Conservation (phyloP, 2,888 invertebrate genomes). For the Drosophila ustulata region DNA sequence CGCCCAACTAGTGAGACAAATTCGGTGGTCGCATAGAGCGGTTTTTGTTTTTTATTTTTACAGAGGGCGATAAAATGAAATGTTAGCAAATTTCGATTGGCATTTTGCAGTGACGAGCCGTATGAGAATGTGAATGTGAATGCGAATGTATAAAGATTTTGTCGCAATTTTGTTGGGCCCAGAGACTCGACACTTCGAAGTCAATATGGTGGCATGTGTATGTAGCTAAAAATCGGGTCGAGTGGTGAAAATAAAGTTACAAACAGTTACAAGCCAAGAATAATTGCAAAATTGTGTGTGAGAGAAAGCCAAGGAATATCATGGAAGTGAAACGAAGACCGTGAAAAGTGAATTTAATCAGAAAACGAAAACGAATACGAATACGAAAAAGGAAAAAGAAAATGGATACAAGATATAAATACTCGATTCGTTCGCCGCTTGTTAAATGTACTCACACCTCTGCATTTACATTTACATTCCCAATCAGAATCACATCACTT, state of each 20-base stretch:
- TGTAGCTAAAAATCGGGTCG: constrained; percentile 67
- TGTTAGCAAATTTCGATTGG: neutral
- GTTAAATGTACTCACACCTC: neutral
- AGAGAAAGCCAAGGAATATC: constrained; percentile 15
- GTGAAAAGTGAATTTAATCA: constrained; percentile 22
- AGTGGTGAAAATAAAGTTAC: constrained; percentile 72
- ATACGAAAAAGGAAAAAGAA: neutral
- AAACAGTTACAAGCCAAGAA: constrained; percentile 48
- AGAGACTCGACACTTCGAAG: constrained; percentile 59
- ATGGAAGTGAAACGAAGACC: constrained; percentile 39
- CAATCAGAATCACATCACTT: constrained; percentile 23
- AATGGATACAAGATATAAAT: constrained; percentile 2
- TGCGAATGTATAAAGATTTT: neutral
- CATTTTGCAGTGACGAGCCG: neutral
- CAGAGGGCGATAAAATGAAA: constrained; percentile 10
- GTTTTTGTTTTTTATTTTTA: constrained; percentile 62
- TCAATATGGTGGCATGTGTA: constrained; percentile 8
- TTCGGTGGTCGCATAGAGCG: constrained; percentile 80
- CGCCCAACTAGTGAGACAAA: constrained; percentile 84
- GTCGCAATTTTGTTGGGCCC: constrained; percentile 1
- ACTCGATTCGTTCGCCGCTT: neutral
- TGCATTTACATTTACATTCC: neutral
- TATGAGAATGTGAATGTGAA: neutral
- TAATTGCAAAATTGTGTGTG: constrained; percentile 43
- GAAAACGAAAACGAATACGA: neutral